These are phyloP conservation scores for Brachyhypopomus occidentalis DNA, from an alignment of 2,113 vertebrate genomes.

Conservation along the genomic window DNA sequence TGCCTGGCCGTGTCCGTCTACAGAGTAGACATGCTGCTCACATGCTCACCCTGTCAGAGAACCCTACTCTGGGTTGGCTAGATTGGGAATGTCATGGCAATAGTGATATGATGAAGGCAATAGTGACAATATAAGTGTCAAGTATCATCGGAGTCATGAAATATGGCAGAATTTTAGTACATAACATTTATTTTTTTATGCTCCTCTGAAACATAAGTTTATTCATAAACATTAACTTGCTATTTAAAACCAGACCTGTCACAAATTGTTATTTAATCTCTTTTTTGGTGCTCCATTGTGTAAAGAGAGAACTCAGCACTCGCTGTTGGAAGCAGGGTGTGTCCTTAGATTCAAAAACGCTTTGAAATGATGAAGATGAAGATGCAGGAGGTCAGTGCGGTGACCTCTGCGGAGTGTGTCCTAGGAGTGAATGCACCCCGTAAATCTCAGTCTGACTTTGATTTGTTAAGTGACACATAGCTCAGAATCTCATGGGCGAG, in stretches of 20 bases:
- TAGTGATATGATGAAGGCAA: no score
- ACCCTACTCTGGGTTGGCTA: no score
- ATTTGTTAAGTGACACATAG: conserved; percentile 78
- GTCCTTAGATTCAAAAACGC: background rate
- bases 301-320: no score
- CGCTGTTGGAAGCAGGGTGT: background rate
- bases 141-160: background rate
- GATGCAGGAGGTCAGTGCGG: conserved; percentile 18
- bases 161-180: conserved; percentile 13
- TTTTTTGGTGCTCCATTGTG: no score
- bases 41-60: no score
- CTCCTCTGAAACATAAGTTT: no score
- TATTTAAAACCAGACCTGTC: no score
- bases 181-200: conserved; percentile 13
- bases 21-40: no score
- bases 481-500: conserved; percentile 69
- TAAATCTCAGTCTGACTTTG: conserved; percentile 61
- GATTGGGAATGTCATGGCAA: no score
- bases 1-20: no score
- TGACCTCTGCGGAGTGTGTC: background rate
- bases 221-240: no score
- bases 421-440: conserved; percentile 54
- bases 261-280: no score
- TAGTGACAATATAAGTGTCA: background rate
- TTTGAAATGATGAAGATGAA: background rate